A percentile compares a stretch with the other conserved stretches of the same genome.
These are phyloP conservation scores for Penelope pileata DNA, from an alignment of 2,113 vertebrate genomes.

Conservation along the genomic window DNA sequence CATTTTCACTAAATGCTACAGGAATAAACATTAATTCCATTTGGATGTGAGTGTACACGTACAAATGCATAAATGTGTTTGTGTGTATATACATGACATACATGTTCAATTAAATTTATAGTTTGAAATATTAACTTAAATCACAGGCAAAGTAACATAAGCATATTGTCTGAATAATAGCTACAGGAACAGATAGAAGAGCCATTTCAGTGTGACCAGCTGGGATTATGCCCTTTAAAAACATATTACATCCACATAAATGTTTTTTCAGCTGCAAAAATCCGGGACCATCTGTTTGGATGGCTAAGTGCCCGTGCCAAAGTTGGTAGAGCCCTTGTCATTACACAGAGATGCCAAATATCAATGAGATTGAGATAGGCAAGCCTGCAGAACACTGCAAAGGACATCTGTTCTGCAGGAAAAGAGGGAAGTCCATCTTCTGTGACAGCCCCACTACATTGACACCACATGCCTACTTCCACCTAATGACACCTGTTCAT, in stretches of 20 bases:
- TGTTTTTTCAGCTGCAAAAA: not conserved
- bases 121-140: not conserved
- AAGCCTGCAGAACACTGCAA: conserved; percentile 42
- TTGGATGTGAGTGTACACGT: not conserved
- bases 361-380: conserved; percentile 36
- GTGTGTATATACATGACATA: not conserved
- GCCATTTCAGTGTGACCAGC: not conserved
- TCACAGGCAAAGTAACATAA: not conserved
- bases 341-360: conserved; percentile 61
- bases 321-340: conserved; percentile 51
- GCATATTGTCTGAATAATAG: not conserved
- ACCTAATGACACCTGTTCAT: conserved; percentile 63
- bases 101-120: not conserved
- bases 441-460: conserved; percentile 36
- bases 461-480: conserved; percentile 40
- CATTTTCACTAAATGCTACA: not conserved
- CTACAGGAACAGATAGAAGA: not conserved
- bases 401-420: conserved; percentile 67
- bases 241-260: conserved; percentile 9
- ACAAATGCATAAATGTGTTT: not conserved
- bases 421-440: conserved; percentile 66
- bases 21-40: not conserved
- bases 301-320: conserved; percentile 32
- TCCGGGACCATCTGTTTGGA: conserved; percentile 58
- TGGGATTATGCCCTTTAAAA: conserved; percentile 29